A percentile compares a stretch with the other conserved stretches of the same genome.
phyloP scores from a whole-genome alignment of 2,113 vertebrate genomes.

The Rhinolophus sinicus region DNA sequence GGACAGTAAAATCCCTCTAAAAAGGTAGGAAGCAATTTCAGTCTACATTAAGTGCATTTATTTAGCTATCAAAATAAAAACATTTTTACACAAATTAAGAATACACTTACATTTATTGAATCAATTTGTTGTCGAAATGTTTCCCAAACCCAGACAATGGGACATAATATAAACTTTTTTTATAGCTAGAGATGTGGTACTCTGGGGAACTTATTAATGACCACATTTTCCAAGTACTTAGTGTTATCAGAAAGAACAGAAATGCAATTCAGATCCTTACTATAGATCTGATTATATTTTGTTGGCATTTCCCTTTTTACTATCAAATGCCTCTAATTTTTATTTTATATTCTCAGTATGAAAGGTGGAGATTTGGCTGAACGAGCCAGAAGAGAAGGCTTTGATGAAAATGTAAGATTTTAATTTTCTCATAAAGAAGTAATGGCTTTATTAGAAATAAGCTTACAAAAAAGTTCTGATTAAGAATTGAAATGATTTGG shows the following conservation, averaged over 20 bases:
- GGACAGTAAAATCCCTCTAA: neutral
- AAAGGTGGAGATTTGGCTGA: constrained; percentile 44
- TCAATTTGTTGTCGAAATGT: constrained; percentile 12
- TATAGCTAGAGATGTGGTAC: neutral
- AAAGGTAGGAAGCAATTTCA: neutral
- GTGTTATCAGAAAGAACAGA: constrained; percentile 12
- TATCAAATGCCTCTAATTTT: constrained; percentile 44
- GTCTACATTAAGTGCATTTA: neutral
- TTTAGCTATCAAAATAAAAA: constrained; percentile 54
- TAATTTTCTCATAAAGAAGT: constrained; percentile 64
- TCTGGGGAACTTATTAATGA: neutral
- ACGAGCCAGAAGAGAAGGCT: constrained; percentile 72
- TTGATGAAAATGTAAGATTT: constrained; percentile 73
- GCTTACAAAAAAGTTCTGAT: neutral
- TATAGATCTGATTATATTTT: neutral
- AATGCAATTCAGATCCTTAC: neutral
- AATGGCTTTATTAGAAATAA: constrained; percentile 18
- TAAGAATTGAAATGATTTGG: constrained; percentile 22
- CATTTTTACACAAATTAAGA: constrained; percentile 16
- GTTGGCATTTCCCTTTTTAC: neutral
- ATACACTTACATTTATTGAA: neutral
- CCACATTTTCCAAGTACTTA: constrained; percentile 3
- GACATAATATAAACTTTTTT: neutral
- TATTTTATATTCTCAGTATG: constrained; percentile 48
- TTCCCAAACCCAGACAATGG: constrained; percentile 10